Percentiles rank a stretch among this genome's conserved stretches.
These are phyloP conservation scores for Cynocephalus volans DNA, from an alignment of 2,113 vertebrate species.

Conservation along the genomic window DNA sequence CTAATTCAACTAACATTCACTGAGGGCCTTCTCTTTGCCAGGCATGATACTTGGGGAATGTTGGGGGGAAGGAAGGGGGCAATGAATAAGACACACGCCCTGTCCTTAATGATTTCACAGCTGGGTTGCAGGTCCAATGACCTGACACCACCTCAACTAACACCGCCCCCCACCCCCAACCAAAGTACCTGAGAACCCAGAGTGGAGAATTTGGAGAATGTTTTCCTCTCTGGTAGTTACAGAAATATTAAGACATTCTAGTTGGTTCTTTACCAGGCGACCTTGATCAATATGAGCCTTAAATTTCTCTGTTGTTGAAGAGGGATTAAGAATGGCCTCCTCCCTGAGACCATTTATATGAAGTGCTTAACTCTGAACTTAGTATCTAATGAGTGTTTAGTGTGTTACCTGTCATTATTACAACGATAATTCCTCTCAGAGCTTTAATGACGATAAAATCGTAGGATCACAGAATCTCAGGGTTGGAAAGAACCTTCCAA, in stretches of 20 bases:
- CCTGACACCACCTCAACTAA: background rate
- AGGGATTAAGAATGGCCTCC: constrained; percentile 21
- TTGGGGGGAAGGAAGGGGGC: background rate
- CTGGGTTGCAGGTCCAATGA: background rate
- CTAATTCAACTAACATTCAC: background rate
- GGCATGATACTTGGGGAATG: background rate
- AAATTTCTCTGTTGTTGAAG: constrained; percentile 35
- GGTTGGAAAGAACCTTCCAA: background rate
- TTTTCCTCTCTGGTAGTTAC: background rate
- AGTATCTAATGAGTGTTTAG: background rate
- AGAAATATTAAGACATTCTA: background rate
- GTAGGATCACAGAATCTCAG: background rate
- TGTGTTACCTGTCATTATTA: background rate
- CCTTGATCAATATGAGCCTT: background rate
- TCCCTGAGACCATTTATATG: background rate
- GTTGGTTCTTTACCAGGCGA: background rate
- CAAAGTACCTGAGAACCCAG: constrained; percentile 12
- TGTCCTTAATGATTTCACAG: background rate
- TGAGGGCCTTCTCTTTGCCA: constrained; percentile 2
- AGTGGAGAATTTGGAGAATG: background rate
- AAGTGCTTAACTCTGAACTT: background rate
- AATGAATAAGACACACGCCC: background rate
- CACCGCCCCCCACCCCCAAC: background rate
- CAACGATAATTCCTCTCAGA: background rate
- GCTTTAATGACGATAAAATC: background rate